A percentile compares a stretch with the other conserved stretches of the same genome.
Conservation (phyloP, 2,888 invertebrate genomes). For the Ommatoiulus sabulosus region DNA sequence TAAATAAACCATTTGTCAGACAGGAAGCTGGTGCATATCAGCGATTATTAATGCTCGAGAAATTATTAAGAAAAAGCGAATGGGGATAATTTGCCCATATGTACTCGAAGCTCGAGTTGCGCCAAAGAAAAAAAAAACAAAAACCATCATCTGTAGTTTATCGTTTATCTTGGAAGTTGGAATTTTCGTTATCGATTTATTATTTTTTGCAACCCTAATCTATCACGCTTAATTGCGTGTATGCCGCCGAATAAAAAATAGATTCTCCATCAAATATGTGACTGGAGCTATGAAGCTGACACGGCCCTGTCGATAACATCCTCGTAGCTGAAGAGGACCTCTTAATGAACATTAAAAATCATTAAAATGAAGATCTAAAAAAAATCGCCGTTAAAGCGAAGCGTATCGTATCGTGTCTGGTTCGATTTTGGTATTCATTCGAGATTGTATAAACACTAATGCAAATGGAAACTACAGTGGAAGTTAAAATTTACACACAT, state of each 20-base stretch:
- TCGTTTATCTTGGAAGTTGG: background rate
- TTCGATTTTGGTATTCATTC: too few relatives aligned
- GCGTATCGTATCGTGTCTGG: too few relatives aligned
- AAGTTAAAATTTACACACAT: too few relatives aligned
- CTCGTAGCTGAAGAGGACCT: background rate
- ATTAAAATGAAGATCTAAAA: conserved; percentile 1
- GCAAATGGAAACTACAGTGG: too few relatives aligned
- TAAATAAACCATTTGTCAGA: conserved; percentile 27
- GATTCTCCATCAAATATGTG: conserved; percentile 18
- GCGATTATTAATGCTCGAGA: conserved; percentile 11
- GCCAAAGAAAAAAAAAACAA: background rate
- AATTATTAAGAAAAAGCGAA: conserved; percentile 23
- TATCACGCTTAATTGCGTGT: conserved; percentile 13
- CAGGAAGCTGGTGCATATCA: conserved; percentile 26
- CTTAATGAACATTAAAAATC: conserved; percentile 34
- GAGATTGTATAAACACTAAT: too few relatives aligned
- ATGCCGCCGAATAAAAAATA: background rate
- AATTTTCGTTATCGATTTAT: conserved; percentile 34
- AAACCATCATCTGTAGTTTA: background rate
- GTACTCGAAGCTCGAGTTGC: conserved; percentile 6
- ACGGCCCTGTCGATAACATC: conserved; percentile 10
- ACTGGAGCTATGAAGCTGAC: background rate
- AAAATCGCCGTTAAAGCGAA: background rate
- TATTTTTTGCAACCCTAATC: conserved; percentile 34
- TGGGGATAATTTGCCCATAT: conserved; percentile 26